Evolutionary conservation across 2,113 vertebrate genomes (phyloP).

Genomic region (Hydropotes inermis): DNA sequence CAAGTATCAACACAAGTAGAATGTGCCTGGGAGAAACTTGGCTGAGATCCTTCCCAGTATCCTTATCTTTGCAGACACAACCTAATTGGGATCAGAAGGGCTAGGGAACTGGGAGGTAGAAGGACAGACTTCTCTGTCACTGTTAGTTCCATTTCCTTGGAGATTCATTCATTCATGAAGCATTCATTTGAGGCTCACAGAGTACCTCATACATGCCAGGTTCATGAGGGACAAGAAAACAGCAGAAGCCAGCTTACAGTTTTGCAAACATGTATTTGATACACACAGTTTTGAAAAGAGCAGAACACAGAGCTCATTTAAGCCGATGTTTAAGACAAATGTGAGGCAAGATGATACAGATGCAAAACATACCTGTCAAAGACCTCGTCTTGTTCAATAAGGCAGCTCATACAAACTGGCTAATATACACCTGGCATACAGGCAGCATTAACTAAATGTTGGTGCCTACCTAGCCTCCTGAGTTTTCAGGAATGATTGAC

Average conservation of each 20-base stretch:
- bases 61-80: constrained; percentile 59
- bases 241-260: neutral
- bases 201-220: neutral
- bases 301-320: constrained; percentile 7
- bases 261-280: constrained; percentile 32
- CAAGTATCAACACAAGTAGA: neutral
- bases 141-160: constrained; percentile 51
- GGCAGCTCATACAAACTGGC: neutral
- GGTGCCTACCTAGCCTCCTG: neutral
- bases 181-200: constrained; percentile 21
- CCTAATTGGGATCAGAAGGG: constrained; percentile 55
- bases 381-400: constrained; percentile 43
- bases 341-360: neutral
- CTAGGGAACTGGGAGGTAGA: constrained; percentile 11
- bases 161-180: constrained; percentile 48
- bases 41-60: neutral
- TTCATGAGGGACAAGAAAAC: neutral
- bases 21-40: neutral
- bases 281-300: constrained; percentile 49
- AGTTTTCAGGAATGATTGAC: neutral
- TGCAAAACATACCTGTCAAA: neutral
- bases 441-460: neutral
- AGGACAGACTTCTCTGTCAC: constrained; percentile 35
- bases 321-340: constrained; percentile 32
- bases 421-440: neutral